Evolutionary conservation across 23 tunicate species (phyloP), one percentile per base, ranked within the genome.

Genomic region (Ciona savignyi): DNA sequence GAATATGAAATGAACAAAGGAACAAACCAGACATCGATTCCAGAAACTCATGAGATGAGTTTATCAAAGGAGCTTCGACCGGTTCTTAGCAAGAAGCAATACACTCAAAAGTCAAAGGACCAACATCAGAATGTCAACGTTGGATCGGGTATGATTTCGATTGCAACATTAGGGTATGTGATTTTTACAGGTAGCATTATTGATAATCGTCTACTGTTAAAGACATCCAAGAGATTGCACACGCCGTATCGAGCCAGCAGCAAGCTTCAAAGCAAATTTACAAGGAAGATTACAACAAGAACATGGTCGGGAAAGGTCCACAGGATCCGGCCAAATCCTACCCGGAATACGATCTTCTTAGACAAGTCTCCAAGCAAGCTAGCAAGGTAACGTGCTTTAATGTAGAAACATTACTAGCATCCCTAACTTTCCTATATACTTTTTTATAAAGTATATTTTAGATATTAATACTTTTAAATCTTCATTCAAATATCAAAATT

Each of bases 341-440:
- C 66, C 99, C 99, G 28, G 99, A 91, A 75, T 75, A 95, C 72
- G 85, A 95, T n/a, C 85, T 66, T 29, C 68, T 71, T 23, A 72
- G 72, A 19, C 75, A 85, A 73, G 85, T 89, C 31, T 56, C 71
- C 23, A 78, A 95, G 64, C 29, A 73, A 4, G 67, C 74, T 4
- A 89, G 88, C 51, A 81, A 80, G 80, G 95, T 85, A n/a, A n/a
- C n/a, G n/a, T n/a, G n/a, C n/a, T n/a, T n/a, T n/a, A n/a, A n/a
- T n/a, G n/a, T n/a, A n/a, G n/a, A n/a, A n/a, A n/a, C n/a, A n/a
- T n/a, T n/a, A n/a, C n/a, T n/a, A n/a, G n/a, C n/a, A n/a, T n/a
- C n/a, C n/a, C n/a, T n/a, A n/a, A n/a, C n/a, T n/a, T n/a, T n/a
- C n/a, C n/a, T n/a, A n/a, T n/a, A n/a, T n/a, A n/a, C n/a, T n/a